Base-by-base conservation (phyloP, 2,888 invertebrate species). In the Cetonia aurata region DNA sequence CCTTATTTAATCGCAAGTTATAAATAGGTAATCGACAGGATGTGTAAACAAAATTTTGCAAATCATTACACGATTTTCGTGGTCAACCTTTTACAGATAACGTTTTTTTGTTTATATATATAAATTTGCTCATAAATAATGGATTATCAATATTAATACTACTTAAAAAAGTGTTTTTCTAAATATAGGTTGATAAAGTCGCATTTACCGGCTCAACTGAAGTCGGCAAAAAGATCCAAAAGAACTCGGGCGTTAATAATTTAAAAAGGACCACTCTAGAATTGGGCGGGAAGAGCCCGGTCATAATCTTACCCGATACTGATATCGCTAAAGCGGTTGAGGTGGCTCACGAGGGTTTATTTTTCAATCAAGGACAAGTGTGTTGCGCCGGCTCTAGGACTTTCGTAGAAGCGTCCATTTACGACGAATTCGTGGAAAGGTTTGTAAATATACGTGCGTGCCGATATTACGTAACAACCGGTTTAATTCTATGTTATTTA, bases 371-470 rank as follows among this genome's bases (percentile, higher is more conserved):
- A 92, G 78, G 78, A 4, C 96, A 96, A 85, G 95, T 95, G 79
- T 98, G 98, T 82, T 94, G 95, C 79, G 97, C 97, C 4, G 97
- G 96, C 0, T 94, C 96, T 0, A 90, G 98, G 66, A 96, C 96
- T 0, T 98, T 92, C 83, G 93, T 98, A 1, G 92, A 98, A 79
- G 95, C 93, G 76, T 89, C 89, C 67, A 94, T 97, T 79, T 98
- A 98, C 83, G 96, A 98, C 81, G 92, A 96, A 83, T 98, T 98
- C 83, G 96, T 98, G 3, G 91, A 91, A 81, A 78, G 83, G 74
- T 71, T 25, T 13, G 48, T 37, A 33, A 9, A 31, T 15, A 15
- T 8, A 8, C 10, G 37, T 37, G 37, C 37, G 6, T 10, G 37
- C 37, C 1, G 37, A 37, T 8, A 8, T 37, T 37, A 10, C 25